Percentiles rank a stretch among this genome's conserved stretches.
phyloP scores from a whole-genome alignment of 2,888 invertebrate species.

The Pilophorus perplexus region DNA sequence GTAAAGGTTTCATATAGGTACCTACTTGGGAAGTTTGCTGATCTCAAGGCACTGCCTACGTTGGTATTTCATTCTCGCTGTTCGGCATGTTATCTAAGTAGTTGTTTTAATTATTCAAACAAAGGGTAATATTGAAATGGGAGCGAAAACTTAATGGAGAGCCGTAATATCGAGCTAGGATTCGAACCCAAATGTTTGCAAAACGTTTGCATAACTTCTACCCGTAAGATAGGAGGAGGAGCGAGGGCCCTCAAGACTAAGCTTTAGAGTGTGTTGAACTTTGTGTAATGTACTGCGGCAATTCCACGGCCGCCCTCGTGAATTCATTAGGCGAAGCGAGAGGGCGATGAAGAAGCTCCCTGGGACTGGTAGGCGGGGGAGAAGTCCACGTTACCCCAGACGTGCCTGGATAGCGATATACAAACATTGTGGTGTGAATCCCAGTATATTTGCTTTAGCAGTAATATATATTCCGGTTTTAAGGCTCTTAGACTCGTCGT shows the following conservation, averaged over 20 bases:
- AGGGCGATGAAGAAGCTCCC: not conserved
- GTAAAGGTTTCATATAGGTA: too few species aligned
- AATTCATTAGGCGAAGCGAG: constrained; percentile 9
- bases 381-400: not conserved
- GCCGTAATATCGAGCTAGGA: constrained; percentile 1
- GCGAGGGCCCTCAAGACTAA: constrained; percentile 11
- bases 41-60: too few species aligned
- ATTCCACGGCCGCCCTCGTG: constrained; percentile 12
- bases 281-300: constrained; percentile 24
- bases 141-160: constrained; percentile 6
- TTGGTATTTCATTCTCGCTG: too few species aligned
- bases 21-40: too few species aligned
- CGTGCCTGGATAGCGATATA: too few species aligned
- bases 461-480: too few species aligned
- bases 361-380: not conserved
- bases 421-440: too few species aligned
- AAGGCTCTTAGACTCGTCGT: too few species aligned
- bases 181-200: constrained; percentile 12
- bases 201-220: constrained; percentile 29
- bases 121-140: constrained; percentile 13
- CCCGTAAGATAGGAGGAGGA: constrained; percentile 19
- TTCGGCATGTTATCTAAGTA: too few species aligned
- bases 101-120: too few species aligned
- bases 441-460: too few species aligned
- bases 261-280: constrained; percentile 31